Evolutionary conservation across 2,888 invertebrate species (phyloP).

Genomic region (Asteroscopus sphinx): DNA sequence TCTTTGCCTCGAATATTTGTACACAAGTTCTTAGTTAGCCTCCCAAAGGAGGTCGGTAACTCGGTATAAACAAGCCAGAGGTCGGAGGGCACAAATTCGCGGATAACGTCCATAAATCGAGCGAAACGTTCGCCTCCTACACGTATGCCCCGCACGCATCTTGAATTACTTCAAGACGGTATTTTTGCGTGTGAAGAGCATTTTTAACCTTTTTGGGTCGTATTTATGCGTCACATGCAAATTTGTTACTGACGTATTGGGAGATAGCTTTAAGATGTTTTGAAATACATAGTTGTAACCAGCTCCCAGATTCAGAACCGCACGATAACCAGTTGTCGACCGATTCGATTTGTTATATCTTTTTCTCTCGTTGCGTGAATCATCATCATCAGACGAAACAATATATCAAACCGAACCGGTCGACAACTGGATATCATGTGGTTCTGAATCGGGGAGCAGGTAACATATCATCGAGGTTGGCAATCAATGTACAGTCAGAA

Average conservation of each 20-base stretch:
- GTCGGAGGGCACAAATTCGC: constrained; percentile 63
- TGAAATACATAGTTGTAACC: no score
- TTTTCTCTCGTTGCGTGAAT: no score
- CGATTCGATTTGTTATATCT: no score
- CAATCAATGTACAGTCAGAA: no score
- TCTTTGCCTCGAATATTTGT: constrained; percentile 28
- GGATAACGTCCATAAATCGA: constrained; percentile 67
- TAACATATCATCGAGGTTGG: no score
- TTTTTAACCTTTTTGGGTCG: constrained; percentile 58
- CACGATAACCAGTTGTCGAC: no score
- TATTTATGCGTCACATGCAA: constrained; percentile 47
- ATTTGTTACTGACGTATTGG: constrained; percentile 21
- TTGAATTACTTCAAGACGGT: constrained; percentile 62
- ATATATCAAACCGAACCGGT: no score
- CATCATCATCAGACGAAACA: no score
- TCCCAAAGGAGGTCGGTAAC: constrained; percentile 37
- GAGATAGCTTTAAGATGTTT: not conserved
- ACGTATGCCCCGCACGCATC: constrained; percentile 65
- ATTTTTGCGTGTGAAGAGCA: constrained; percentile 57
- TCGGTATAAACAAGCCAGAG: constrained; percentile 59
- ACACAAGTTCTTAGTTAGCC: constrained; percentile 21
- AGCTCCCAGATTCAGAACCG: no score
- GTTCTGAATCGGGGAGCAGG: no score
- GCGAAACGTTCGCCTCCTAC: constrained; percentile 53
- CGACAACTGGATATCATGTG: no score